Conservation (phyloP, 2,888 invertebrate genomes). For the Chymomyza amoena region DNA sequence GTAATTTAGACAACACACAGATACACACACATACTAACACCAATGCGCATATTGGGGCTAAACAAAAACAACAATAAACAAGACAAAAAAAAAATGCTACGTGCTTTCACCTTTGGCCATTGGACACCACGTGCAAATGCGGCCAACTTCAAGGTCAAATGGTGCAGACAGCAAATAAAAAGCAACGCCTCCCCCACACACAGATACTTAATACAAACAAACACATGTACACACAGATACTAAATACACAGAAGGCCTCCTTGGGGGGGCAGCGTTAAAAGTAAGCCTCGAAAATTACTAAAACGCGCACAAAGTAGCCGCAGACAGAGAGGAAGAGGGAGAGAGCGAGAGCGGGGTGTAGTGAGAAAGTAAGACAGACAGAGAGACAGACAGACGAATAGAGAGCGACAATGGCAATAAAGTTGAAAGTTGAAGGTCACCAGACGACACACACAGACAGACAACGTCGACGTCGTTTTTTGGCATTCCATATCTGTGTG, state of each 20-base stretch:
- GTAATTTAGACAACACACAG: conserved; percentile 27
- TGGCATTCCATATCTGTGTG: conserved; percentile 36
- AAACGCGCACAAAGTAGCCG: conserved; percentile 48
- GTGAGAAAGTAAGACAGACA: background rate
- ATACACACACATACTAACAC: conserved; percentile 10
- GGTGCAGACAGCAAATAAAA: conserved; percentile 53
- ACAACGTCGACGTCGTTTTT: conserved; percentile 43
- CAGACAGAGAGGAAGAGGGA: conserved; percentile 32
- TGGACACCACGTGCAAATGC: conserved; percentile 48
- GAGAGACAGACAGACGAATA: background rate
- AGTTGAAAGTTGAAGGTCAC: conserved; percentile 76
- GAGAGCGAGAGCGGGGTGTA: too few species aligned
- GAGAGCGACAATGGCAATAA: conserved; percentile 65
- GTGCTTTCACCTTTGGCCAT: conserved; percentile 35
- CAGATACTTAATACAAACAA: background rate
- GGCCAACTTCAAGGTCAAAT: conserved; percentile 67
- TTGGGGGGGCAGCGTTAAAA: conserved; percentile 15
- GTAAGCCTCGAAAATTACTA: conserved; percentile 61
- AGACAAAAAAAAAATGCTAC: conserved; percentile 7
- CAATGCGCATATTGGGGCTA: background rate
- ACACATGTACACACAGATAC: background rate
- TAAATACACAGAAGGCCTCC: background rate
- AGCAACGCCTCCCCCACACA: conserved; percentile 6
- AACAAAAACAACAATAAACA: background rate
- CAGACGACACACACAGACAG: conserved; percentile 54